phyloP scores from a whole-genome alignment of 1,140 invertebrate genomes.

The Cylas formicarius region DNA sequence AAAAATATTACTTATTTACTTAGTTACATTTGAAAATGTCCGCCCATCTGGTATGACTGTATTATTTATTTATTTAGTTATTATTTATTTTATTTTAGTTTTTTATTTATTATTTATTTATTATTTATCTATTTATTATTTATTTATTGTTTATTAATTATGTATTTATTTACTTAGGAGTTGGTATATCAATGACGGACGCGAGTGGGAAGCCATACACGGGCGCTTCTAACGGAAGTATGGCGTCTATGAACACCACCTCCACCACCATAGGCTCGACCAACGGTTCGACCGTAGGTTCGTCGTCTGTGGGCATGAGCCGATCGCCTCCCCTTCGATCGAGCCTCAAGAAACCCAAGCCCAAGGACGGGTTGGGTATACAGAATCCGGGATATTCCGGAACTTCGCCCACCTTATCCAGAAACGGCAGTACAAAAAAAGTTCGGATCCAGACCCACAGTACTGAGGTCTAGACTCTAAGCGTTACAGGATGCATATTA shows the following conservation, averaged over 20 bases:
- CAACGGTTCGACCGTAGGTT: constrained; percentile 51
- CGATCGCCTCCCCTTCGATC: constrained; percentile 63
- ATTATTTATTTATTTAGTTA: too few relatives aligned
- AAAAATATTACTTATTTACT: too few relatives aligned
- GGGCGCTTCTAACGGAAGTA: constrained; percentile 63
- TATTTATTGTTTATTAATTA: not conserved
- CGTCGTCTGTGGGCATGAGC: constrained; percentile 40
- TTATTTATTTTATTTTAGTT: too few relatives aligned
- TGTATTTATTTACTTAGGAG: constrained; percentile 17
- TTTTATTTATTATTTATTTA: too few relatives aligned
- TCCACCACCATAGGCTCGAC: constrained; percentile 57
- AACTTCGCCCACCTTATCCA: constrained; percentile 67
- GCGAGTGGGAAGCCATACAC: constrained; percentile 71
- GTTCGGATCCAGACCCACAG: constrained; percentile 82
- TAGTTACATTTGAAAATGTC: too few relatives aligned
- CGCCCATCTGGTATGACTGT: too few relatives aligned
- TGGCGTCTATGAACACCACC: constrained; percentile 65
- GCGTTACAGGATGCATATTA: constrained; percentile 2
- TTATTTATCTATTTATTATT: too few relatives aligned
- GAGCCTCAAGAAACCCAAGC: constrained; percentile 71
- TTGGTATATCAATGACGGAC: constrained; percentile 68
- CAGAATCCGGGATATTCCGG: constrained; percentile 78
- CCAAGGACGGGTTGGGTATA: constrained; percentile 62
- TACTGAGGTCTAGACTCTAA: constrained; percentile 63
- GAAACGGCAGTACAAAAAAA: constrained; percentile 79